Percentiles rank a stretch among this genome's conserved stretches.
phyloP scores from a whole-genome alignment of 2,113 vertebrate genomes.

The Hassar affinis region DNA sequence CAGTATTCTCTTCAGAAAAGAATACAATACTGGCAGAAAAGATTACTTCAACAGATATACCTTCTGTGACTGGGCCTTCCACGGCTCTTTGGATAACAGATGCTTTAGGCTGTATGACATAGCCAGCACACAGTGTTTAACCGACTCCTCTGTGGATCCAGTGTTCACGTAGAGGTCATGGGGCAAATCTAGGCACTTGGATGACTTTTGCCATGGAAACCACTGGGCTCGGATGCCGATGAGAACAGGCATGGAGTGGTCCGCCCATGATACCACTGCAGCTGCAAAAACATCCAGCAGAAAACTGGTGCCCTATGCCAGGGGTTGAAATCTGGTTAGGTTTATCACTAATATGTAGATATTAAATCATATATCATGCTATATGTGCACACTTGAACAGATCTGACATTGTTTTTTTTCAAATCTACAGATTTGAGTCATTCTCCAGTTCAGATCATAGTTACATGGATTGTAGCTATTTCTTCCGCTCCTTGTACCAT shows the following conservation, averaged over 20 bases:
- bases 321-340: conserved; percentile 9
- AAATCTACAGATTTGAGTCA: background rate
- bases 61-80: conserved; percentile 86
- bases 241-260: conserved; percentile 81
- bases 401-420: no score
- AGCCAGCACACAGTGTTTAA: conserved; percentile 73
- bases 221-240: conserved; percentile 82
- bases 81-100: conserved; percentile 86
- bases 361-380: background rate
- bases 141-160: conserved; percentile 57
- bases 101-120: conserved; percentile 78
- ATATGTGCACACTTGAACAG: background rate
- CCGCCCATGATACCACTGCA: conserved; percentile 84
- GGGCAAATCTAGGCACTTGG: conserved; percentile 18
- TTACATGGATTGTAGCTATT: background rate
- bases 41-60: conserved; percentile 60
- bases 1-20: background rate
- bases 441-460: background rate
- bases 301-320: conserved; percentile 79
- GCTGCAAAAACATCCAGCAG: conserved; percentile 82
- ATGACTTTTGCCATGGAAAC: conserved; percentile 72
- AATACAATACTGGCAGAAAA: background rate
- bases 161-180: conserved; percentile 69
- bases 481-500: background rate
- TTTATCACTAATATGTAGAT: background rate